Evolutionary conservation across 1,140 invertebrate species (phyloP).

Genomic region (Cydia strobilella): DNA sequence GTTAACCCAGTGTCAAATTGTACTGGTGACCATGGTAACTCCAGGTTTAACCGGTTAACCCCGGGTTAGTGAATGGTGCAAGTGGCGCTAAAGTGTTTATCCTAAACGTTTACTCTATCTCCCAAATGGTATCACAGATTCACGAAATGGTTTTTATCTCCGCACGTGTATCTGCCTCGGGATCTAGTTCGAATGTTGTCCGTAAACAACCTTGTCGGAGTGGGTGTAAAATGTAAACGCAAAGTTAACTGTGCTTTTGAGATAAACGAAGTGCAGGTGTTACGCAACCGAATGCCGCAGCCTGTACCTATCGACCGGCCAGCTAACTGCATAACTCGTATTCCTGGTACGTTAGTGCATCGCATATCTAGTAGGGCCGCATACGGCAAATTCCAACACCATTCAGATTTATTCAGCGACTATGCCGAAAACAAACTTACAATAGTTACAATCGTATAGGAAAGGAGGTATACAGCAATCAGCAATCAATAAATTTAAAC

Average conservation of each 20-base stretch:
- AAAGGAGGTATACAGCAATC: too few relatives aligned
- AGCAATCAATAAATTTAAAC: too few relatives aligned
- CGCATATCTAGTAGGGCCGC: conserved; percentile 9
- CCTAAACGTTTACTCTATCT: not conserved
- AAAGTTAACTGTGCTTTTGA: conserved; percentile 53
- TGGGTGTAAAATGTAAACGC: conserved; percentile 46
- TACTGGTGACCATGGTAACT: too few relatives aligned
- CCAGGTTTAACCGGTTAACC: too few relatives aligned
- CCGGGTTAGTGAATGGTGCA: too few relatives aligned
- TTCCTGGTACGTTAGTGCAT: conserved; percentile 22
- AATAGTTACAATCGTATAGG: not conserved
- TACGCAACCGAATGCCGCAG: conserved; percentile 54
- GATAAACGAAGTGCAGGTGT: conserved; percentile 62
- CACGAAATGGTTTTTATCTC: conserved; percentile 34
- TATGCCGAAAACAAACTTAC: not conserved
- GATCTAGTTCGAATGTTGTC: conserved; percentile 47
- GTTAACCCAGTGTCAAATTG: too few relatives aligned
- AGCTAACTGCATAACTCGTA: conserved; percentile 49
- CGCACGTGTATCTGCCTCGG: conserved; percentile 32
- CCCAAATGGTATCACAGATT: conserved; percentile 5
- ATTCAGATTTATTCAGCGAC: conserved; percentile 1
- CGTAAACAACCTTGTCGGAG: conserved; percentile 52
- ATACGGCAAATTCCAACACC: conserved; percentile 1
- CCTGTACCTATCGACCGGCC: conserved; percentile 60
- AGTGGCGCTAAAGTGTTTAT: too few relatives aligned